Evolutionary conservation across 2,888 invertebrate species (phyloP).

Genomic region (Drosophila anomalata): DNA sequence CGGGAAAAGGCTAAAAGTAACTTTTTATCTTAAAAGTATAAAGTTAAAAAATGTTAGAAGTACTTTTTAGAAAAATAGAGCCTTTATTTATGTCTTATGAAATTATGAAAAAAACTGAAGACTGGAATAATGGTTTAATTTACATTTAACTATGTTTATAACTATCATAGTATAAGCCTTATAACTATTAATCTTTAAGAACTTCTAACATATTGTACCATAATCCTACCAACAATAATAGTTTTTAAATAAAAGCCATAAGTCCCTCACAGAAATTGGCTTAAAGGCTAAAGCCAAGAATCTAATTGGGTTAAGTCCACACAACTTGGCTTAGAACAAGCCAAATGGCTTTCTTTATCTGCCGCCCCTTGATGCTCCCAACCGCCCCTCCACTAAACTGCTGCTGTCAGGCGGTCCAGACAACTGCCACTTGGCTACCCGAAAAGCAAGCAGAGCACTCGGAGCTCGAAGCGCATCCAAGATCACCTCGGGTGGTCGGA

Average conservation of each 20-base stretch:
- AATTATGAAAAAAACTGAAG: too few relatives aligned
- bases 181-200: too few relatives aligned
- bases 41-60: too few relatives aligned
- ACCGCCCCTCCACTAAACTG: conserved; percentile 19
- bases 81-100: too few relatives aligned
- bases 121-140: too few relatives aligned
- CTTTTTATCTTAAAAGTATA: too few relatives aligned
- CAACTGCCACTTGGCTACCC: conserved; percentile 72
- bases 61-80: too few relatives aligned
- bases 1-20: neutral
- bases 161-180: too few relatives aligned
- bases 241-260: neutral
- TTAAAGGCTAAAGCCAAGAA: conserved; percentile 2
- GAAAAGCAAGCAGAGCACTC: conserved; percentile 27
- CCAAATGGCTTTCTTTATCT: conserved; percentile 2
- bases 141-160: too few relatives aligned
- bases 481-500: conserved; percentile 70
- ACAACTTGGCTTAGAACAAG: conserved; percentile 15
- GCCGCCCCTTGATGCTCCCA: neutral
- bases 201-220: too few relatives aligned
- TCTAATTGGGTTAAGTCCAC: conserved; percentile 13
- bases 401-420: conserved; percentile 40
- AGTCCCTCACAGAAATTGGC: neutral
- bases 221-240: neutral
- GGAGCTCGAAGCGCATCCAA: conserved; percentile 13